Percentiles rank a stretch among this genome's conserved stretches.
Conservation (phyloP, 2,888 invertebrate genomes). For the Dasypolia templi region DNA sequence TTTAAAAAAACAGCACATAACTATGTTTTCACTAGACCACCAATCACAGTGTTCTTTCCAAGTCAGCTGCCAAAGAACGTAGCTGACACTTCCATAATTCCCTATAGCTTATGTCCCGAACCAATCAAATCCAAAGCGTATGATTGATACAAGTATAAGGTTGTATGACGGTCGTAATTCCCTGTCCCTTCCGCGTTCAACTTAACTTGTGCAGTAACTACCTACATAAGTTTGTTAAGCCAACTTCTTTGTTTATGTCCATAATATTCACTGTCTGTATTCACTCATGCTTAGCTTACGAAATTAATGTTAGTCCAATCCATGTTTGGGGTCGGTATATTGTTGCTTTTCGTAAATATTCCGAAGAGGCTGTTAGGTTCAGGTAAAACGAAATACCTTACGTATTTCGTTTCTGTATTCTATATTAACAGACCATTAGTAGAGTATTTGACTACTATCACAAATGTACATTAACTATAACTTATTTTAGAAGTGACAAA, state of each 20-base stretch:
- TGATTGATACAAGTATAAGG: constrained; percentile 58
- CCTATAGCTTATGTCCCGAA: constrained; percentile 15
- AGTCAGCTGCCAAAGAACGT: not conserved
- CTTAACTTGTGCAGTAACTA: constrained; percentile 50
- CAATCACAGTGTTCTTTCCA: not conserved
- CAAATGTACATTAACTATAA: too few species aligned
- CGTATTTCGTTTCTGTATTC: too few species aligned
- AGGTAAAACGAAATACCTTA: too few species aligned
- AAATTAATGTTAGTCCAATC: constrained; percentile 8
- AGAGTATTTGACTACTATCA: too few species aligned
- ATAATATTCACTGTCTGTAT: constrained; percentile 22
- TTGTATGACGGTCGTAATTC: constrained; percentile 52
- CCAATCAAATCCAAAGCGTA: constrained; percentile 31
- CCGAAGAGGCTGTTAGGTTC: not conserved
- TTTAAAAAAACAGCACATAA: not conserved
- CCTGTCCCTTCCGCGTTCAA: constrained; percentile 33
- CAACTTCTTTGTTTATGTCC: constrained; percentile 43
- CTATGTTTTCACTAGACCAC: not conserved
- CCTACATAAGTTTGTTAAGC: constrained; percentile 9
- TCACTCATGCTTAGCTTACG: constrained; percentile 20
- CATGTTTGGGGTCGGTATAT: not conserved
- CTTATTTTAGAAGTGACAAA: too few species aligned
- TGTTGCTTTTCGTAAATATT: not conserved
- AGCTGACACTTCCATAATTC: constrained; percentile 8
- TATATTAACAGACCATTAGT: too few species aligned